A percentile compares a stretch with the other conserved stretches of the same genome.
phyloP scores from a whole-genome alignment of 2,888 invertebrate species.

The Hydriomena furcata region DNA sequence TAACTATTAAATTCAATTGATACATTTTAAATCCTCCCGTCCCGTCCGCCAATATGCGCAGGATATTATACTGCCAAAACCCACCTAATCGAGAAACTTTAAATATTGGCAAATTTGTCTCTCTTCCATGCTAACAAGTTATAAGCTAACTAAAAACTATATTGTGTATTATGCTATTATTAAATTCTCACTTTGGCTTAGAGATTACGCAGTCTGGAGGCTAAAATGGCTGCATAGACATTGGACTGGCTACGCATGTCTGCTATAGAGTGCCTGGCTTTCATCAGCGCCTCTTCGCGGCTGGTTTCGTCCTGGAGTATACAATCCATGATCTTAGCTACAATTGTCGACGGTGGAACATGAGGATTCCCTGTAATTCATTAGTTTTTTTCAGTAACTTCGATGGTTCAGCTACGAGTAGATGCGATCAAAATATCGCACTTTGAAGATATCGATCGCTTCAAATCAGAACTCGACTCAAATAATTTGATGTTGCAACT shows the following conservation, averaged over 20 bases:
- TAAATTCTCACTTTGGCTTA: slow-evolving; percentile 31
- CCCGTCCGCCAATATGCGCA: no score
- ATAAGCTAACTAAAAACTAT: neutral
- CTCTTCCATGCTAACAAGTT: neutral
- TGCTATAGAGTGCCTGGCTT: slow-evolving; percentile 73
- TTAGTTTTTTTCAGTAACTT: neutral
- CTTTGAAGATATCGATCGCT: no score
- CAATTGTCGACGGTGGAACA: slow-evolving; percentile 91
- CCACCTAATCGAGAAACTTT: neutral
- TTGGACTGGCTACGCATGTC: slow-evolving; percentile 67
- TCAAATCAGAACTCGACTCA: no score
- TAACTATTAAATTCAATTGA: no score
- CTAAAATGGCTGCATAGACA: slow-evolving; percentile 57
- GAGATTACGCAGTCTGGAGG: slow-evolving; percentile 49
- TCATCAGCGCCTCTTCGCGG: slow-evolving; percentile 70
- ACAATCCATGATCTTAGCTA: slow-evolving; percentile 91
- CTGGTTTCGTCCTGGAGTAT: slow-evolving; percentile 84
- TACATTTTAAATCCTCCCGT: no score
- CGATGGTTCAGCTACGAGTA: no score
- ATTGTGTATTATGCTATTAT: slow-evolving; percentile 4
- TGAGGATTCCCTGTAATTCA: slow-evolving; percentile 86
- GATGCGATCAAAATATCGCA: no score
- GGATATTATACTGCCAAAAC: neutral
- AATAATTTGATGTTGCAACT: no score
- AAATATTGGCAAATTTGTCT: slow-evolving; percentile 1